These are phyloP conservation scores for Halichondria panicea DNA, from an alignment of 37 sponge, comb jelly and placozoan species.

Conservation along the genomic window DNA sequence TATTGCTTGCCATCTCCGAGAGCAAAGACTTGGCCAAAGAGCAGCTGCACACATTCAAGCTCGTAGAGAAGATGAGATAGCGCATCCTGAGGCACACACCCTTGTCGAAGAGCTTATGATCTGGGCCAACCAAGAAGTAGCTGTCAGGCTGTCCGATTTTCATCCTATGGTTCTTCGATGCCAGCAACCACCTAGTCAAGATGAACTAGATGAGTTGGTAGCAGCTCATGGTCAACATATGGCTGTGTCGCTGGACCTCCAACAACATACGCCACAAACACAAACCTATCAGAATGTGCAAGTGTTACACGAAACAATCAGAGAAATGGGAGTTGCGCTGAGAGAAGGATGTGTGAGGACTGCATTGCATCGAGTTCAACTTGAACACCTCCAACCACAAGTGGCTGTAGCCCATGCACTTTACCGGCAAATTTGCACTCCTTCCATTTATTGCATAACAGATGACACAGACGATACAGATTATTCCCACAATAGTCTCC, in stretches of 20 bases:
- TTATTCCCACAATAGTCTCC: slow-evolving; percentile 10
- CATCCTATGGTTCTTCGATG: slow-evolving; percentile 12
- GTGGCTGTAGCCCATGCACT: neutral
- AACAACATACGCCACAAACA: neutral
- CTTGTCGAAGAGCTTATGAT: slow-evolving; percentile 64
- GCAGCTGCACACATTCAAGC: slow-evolving; percentile 2
- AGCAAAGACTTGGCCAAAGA: slow-evolving; percentile 28
- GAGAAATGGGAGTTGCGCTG: neutral
- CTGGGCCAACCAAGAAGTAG: slow-evolving; percentile 50
- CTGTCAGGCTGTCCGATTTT: slow-evolving; percentile 5
- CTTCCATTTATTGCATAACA: neutral
- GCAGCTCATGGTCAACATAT: neutral
- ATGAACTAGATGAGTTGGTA: neutral
- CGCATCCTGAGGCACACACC: slow-evolving; percentile 27
- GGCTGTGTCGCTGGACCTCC: neutral
- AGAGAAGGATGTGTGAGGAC: neutral
- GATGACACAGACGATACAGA: neutral
- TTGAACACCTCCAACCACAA: slow-evolving; percentile 34
- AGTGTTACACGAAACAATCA: neutral
- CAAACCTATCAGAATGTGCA: neutral
- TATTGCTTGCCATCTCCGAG: slow-evolving; percentile 26
- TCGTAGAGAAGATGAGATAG: neutral
- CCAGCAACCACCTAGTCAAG: slow-evolving; percentile 11
- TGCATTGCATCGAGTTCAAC: neutral
- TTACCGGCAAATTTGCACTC: neutral